Evolutionary conservation across 2,797 vertebrate species (phyloP), one percentile per base, ranked within the genome.

Genomic region (Paedocypris micromegethes): DNA sequence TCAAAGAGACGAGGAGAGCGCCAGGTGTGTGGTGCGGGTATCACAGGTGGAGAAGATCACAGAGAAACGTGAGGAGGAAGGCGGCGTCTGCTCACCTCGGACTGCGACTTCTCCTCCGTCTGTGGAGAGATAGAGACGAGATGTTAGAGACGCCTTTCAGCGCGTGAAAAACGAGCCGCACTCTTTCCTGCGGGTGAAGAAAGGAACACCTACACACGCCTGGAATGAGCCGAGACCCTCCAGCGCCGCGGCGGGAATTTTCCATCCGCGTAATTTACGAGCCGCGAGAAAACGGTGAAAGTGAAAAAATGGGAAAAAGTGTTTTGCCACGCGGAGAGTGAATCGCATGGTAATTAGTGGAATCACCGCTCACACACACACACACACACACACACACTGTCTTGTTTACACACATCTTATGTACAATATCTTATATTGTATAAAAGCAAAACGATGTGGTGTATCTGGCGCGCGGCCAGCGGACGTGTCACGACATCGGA

Each of bases 91-190:
- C 92, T 92, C 86, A 98, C 96, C 94, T 98, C 96, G 41, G 95
- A 98, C 77, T 97, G 95, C 68, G 94, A 98, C 75, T 98, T 98
- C 85, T 98, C 96, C 84, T 98, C 96, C 3, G 95, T 96, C 96
- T 98, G 82, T 40, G 79, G 82, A 75, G 71, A 66, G 53, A 83
- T 73, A 82, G 45, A 59, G 7, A 74, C 5, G 59, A 2, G 54
- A 47, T 42, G 48, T 62, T 42, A 37, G 6, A 44, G 1, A 47
- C 72, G 56, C 5, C 4, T 49, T 56, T 41, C 42, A 48, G 9
- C 8, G 6, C 38, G 23, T 44, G 64, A 59, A 52, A 68, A 68
- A 59, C 23, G 42, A 68, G 49, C 66, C 53, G 41, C 48, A 52
- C 60, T 72, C 38, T 46, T 37, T 56, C 72, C 58, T 38, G 53